Evolutionary conservation across 2,113 vertebrate species (phyloP).

Genomic region (Pelvicachromis taeniatus): DNA sequence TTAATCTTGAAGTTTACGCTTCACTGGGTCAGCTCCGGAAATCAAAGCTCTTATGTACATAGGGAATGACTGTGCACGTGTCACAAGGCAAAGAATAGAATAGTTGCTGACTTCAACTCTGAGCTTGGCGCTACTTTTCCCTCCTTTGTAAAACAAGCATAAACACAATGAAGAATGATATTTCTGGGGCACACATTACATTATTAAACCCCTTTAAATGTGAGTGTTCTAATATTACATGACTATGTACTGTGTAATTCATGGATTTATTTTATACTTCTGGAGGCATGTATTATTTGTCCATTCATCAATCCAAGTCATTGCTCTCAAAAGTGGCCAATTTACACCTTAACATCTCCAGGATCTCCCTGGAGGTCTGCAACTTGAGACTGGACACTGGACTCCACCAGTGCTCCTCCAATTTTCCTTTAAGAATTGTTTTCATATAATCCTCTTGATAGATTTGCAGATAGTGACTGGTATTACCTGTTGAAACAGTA

Average conservation of each 20-base stretch:
- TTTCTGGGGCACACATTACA: neutral
- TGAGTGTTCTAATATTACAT: neutral
- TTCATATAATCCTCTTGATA: neutral
- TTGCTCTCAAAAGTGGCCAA: neutral
- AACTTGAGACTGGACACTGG: neutral
- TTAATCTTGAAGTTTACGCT: constrained; percentile 4
- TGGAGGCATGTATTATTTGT: neutral
- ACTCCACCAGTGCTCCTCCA: too few species aligned
- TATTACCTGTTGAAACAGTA: neutral
- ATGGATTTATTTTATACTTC: neutral
- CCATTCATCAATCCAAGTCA: neutral
- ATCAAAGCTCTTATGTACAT: neutral
- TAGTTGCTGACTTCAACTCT: neutral
- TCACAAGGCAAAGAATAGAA: neutral
- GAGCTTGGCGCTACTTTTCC: neutral
- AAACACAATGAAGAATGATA: neutral
- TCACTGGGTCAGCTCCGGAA: neutral
- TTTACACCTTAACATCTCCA: neutral
- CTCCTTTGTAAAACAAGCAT: neutral
- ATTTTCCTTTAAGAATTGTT: neutral
- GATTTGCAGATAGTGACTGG: neutral
- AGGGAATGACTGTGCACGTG: neutral
- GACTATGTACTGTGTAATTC: neutral
- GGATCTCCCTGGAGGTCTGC: too few species aligned
- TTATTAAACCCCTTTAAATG: neutral